These are phyloP conservation scores for Ptychodera flava DNA, from an alignment of 35 echinoderm and acorn worm genomes.

Conservation along the genomic window DNA sequence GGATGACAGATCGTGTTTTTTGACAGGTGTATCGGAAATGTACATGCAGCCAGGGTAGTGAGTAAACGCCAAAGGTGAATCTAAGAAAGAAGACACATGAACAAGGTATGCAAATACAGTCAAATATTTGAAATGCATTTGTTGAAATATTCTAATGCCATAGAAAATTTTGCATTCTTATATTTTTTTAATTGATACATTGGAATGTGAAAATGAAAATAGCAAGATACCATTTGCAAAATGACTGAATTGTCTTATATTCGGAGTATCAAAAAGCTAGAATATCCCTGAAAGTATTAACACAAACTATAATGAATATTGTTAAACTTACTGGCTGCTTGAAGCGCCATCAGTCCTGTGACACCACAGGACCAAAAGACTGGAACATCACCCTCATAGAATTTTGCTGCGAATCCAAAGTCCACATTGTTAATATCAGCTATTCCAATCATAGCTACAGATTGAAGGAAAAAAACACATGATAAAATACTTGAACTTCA, in stretches of 20 bases:
- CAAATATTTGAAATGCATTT: too few species aligned
- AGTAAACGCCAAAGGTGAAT: constrained; percentile 31
- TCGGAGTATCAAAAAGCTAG: too few species aligned
- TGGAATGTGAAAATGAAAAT: too few species aligned
- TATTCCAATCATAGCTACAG: constrained; percentile 75
- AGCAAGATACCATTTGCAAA: too few species aligned
- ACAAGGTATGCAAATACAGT: neutral
- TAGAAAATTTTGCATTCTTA: too few species aligned
- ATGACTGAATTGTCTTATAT: too few species aligned
- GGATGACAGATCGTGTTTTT: neutral
- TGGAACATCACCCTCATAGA: constrained; percentile 57
- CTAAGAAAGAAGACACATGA: neutral
- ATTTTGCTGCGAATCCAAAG: constrained; percentile 33
- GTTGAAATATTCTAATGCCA: too few species aligned
- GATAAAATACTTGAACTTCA: too few species aligned
- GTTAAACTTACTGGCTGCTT: constrained; percentile 52
- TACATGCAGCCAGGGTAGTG: constrained; percentile 54
- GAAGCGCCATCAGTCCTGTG: constrained; percentile 55
- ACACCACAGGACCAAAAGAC: constrained; percentile 93
- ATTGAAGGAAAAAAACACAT: too few species aligned
- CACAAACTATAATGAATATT: too few species aligned
- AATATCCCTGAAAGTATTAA: too few species aligned
- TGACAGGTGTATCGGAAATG: constrained; percentile 33
- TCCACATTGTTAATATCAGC: constrained; percentile 43
- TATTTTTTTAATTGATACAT: too few species aligned